phyloP scores from a whole-genome alignment of 2,797 vertebrate species.

The Meda fulgida region DNA sequence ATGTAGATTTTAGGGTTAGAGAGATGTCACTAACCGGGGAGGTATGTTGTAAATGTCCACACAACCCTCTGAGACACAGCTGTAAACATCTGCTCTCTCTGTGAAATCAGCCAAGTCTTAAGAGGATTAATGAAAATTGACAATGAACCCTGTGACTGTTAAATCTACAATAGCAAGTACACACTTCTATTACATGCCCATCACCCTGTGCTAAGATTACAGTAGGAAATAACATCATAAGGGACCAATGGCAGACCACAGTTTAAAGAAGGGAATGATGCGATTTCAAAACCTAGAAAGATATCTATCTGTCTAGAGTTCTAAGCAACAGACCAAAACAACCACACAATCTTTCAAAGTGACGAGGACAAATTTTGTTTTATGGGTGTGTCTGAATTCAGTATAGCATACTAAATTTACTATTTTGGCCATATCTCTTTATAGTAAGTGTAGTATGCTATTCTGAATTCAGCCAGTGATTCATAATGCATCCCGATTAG shows the following conservation, averaged over 20 bases:
- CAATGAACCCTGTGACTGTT: constrained; percentile 17
- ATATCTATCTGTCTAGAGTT: neutral
- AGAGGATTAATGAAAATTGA: constrained; percentile 39
- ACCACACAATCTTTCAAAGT: neutral
- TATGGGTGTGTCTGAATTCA: neutral
- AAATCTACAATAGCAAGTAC: constrained; percentile 5
- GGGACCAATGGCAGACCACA: neutral
- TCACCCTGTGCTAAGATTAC: neutral
- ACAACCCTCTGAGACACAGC: constrained; percentile 54
- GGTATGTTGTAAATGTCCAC: constrained; percentile 9
- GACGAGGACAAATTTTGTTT: neutral
- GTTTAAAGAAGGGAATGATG: neutral
- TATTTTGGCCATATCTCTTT: neutral
- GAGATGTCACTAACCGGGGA: no score
- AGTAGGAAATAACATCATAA: constrained; percentile 3
- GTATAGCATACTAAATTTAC: neutral
- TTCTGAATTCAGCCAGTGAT: constrained; percentile 29
- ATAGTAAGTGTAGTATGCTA: neutral
- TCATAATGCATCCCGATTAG: neutral
- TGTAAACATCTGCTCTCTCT: constrained; percentile 51
- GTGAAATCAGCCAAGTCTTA: constrained; percentile 48
- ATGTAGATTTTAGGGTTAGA: no score
- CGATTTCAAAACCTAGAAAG: neutral
- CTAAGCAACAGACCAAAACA: neutral
- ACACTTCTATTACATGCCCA: neutral